Percentiles rank a stretch among this genome's conserved stretches.
Conservation (phyloP, 2,113 vertebrate species). For the Entosphenus tridentatus region DNA sequence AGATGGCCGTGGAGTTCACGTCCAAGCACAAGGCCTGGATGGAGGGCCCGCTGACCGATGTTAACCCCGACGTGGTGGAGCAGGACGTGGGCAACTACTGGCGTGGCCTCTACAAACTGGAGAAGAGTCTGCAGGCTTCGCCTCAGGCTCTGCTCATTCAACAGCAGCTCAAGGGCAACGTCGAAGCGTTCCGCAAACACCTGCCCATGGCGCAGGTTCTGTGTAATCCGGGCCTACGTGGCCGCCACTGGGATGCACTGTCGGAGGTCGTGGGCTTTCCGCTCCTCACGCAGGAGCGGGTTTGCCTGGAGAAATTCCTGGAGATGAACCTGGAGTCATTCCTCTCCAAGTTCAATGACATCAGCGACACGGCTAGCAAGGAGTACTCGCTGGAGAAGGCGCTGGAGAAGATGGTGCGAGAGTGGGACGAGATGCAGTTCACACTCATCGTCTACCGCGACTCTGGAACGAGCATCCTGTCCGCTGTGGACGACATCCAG, state of each 20-base stretch:
- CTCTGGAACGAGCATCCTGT: slow-evolving; percentile 42
- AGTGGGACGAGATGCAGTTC: slow-evolving; percentile 44
- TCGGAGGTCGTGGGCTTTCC: slow-evolving; percentile 25
- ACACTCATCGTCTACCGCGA: slow-evolving; percentile 34
- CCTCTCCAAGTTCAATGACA: slow-evolving; percentile 29
- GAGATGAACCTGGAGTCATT: slow-evolving; percentile 34
- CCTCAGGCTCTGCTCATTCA: slow-evolving; percentile 33
- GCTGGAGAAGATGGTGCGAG: slow-evolving; percentile 42
- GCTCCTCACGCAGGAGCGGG: slow-evolving; percentile 26
- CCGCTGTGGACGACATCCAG: slow-evolving; percentile 48
- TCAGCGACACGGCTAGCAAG: slow-evolving; percentile 48
- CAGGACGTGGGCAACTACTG: slow-evolving; percentile 34
- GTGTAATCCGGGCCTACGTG: slow-evolving; percentile 44
- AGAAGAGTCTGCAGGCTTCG: slow-evolving; percentile 30
- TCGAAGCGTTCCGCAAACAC: slow-evolving; percentile 40
- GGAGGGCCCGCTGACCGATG: slow-evolving; percentile 30
- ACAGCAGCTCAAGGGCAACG: slow-evolving; percentile 25
- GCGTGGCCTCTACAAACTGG: slow-evolving; percentile 39
- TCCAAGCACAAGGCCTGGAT: slow-evolving; percentile 29
- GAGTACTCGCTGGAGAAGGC: slow-evolving; percentile 46
- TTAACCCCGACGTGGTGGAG: slow-evolving; percentile 46
- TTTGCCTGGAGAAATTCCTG: slow-evolving; percentile 29
- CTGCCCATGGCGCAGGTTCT: slow-evolving; percentile 46
- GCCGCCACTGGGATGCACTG: slow-evolving; percentile 48
- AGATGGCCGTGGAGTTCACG: slow-evolving; percentile 32